A percentile compares a stretch with the other conserved stretches of the same genome.
Conservation (phyloP, 1,140 invertebrate genomes). For the Agrilus planipennis region DNA sequence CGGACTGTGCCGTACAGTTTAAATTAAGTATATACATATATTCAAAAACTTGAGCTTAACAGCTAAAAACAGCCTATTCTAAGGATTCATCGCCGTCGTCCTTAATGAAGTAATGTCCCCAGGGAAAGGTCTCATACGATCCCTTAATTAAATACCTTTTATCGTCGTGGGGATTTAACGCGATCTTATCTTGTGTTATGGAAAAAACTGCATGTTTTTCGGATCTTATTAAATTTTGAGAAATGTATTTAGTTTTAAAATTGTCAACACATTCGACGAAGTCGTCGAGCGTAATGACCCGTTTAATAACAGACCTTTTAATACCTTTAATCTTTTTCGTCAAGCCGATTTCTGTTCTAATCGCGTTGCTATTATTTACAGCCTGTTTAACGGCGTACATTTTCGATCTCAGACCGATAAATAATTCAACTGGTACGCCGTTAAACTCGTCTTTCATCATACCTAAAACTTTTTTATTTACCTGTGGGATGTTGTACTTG, state of each 20-base stretch:
- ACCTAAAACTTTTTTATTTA: conserved; percentile 38
- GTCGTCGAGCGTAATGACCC: conserved; percentile 16
- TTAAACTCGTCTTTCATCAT: conserved; percentile 40
- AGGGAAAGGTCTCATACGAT: conserved; percentile 7
- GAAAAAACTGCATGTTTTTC: conserved; percentile 14
- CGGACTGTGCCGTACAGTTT: too few species aligned
- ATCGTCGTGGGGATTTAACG: conserved; percentile 8
- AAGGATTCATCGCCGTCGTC: too few species aligned
- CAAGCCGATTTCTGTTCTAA: background rate
- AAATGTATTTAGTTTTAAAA: conserved; percentile 3
- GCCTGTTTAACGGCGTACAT: conserved; percentile 22
- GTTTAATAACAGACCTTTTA: conserved; percentile 19
- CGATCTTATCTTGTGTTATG: conserved; percentile 14
- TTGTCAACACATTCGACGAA: conserved; percentile 14
- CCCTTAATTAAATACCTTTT: conserved; percentile 7
- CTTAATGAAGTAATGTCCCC: conserved; percentile 12
- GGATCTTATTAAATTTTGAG: conserved; percentile 12
- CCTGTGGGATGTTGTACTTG: conserved; percentile 20
- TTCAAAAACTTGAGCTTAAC: too few species aligned
- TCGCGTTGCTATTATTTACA: background rate
- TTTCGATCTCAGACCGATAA: conserved; percentile 28
- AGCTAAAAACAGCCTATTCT: too few species aligned
- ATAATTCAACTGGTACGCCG: conserved; percentile 17
- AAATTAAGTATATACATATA: too few species aligned
- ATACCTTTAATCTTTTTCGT: conserved; percentile 22